Conservation (phyloP, 2,797 vertebrate species). For the Hemitrygon akajei region DNA sequence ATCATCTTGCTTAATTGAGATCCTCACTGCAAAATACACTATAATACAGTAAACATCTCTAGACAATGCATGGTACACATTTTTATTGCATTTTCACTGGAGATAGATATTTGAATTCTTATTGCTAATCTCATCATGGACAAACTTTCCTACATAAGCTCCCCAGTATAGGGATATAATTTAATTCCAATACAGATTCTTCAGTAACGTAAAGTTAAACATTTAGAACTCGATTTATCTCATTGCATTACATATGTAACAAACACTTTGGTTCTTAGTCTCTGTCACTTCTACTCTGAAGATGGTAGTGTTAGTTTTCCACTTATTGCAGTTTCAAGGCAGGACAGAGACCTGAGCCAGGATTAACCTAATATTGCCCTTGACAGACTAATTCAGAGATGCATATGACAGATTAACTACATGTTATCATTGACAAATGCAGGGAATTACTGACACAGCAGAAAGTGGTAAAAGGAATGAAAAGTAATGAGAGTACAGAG, state of each 20-base stretch:
- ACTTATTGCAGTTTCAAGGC: background rate
- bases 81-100: background rate
- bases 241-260: background rate
- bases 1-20: background rate
- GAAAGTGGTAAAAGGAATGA: background rate
- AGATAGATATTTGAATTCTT: background rate
- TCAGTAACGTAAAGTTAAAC: background rate
- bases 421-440: background rate
- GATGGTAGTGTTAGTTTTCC: background rate
- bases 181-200: background rate
- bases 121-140: background rate
- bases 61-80: background rate
- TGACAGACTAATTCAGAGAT: background rate
- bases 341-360: background rate
- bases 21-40: background rate
- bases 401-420: background rate
- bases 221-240: background rate
- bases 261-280: constrained; percentile 9
- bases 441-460: background rate
- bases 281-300: background rate
- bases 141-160: background rate
- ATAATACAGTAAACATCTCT: background rate
- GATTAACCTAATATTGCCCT: background rate
- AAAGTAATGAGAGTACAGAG: background rate
- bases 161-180: background rate